These are phyloP conservation scores for Uromys caudimaculatus DNA, from an alignment of 2,797 vertebrate genomes.

Conservation along the genomic window DNA sequence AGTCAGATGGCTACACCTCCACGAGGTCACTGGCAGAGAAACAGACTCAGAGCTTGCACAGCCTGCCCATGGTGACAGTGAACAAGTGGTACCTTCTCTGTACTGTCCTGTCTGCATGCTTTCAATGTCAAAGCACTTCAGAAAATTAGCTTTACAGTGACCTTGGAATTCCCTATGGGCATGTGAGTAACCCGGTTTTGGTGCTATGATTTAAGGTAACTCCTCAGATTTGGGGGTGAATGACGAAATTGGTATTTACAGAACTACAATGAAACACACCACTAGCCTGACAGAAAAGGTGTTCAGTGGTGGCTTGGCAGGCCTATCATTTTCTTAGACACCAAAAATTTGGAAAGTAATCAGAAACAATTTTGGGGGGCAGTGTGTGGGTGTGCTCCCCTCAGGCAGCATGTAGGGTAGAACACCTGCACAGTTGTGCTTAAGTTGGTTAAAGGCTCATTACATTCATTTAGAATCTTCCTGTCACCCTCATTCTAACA, in stretches of 20 bases:
- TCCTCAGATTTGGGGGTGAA: background rate
- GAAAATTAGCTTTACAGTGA: background rate
- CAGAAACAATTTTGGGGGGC: background rate
- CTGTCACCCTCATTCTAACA: background rate
- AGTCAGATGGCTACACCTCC: background rate
- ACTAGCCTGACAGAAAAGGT: background rate
- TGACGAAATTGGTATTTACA: background rate
- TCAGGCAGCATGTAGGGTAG: background rate
- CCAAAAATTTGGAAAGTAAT: background rate
- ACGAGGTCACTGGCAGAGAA: background rate
- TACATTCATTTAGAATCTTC: background rate
- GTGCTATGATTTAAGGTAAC: background rate
- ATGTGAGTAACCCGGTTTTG: background rate
- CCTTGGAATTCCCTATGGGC: constrained; percentile 6
- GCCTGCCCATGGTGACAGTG: background rate
- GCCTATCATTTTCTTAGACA: background rate
- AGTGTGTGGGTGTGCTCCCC: background rate
- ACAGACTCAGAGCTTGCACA: background rate
- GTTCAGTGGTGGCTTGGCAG: background rate
- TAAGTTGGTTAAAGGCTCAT: too few relatives aligned
- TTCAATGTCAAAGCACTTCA: background rate
- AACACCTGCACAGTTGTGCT: background rate
- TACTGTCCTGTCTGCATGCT: background rate
- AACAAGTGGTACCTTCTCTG: background rate
- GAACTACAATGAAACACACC: background rate